Base-by-base conservation (phyloP, 2,113 vertebrate genomes). In the Urocitellus parryii region DNA sequence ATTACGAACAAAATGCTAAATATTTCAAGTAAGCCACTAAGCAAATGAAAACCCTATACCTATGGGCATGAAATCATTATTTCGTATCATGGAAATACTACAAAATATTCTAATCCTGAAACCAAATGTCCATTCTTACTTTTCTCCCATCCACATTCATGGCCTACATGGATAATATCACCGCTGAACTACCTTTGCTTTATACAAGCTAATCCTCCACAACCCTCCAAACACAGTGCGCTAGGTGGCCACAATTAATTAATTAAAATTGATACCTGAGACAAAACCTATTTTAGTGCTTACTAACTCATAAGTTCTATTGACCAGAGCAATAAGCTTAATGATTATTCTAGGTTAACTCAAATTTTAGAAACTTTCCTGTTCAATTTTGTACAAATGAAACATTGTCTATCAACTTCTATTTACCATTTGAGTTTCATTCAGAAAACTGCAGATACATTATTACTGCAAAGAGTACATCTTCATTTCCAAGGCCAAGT, bases 311-410 rank as follows among this genome's bases (percentile, higher is more conserved):
- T 82, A 96, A 83, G 4, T 91, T 94, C 32, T 84, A 14, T 86
- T 82, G 88, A 63, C 24, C 14, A 78, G 32, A 89, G 29, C 32
- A 58, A 86, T 48, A 58, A 90, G 88, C 34, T 89, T 81, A 81
- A 37, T 88, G 53, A 88, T 88, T 96, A 88, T 73, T 84, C 51
- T 61, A 45, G 67, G 45, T 96, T 51, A 94, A 29, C 78, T 91
- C 76, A 91, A 80, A 42, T 88, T 85, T 93, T 73, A 11, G 45
- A 88, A 84, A 4, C 8, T 84, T 94, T 95, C 53, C 72, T 89
- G 73, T 51, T 89, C 34, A 78, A 13, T 79, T 68, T 94, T 76
- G 51, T 72, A 63, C 56, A 92, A 80, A 58, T 53, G 48, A 84
- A 90, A 16, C 81, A 42, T 14, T n/a, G 4, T 88, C 68, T 63